Evolutionary conservation across 2,113 vertebrate species (phyloP).

Genomic region (Ardeotis arabs): DNA sequence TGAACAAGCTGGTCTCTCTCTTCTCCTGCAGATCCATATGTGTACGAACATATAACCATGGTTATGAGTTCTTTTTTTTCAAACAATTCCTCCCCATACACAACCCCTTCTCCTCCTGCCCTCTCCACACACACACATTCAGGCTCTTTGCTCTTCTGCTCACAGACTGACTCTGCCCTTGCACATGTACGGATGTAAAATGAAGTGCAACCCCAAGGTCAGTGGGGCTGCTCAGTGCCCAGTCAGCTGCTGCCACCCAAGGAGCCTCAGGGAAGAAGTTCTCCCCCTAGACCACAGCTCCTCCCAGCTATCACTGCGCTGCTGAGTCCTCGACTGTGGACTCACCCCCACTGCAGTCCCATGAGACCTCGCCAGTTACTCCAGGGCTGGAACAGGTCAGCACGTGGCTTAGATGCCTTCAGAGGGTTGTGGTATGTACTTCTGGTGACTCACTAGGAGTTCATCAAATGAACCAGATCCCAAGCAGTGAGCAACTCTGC

Average conservation of each 20-base stretch:
- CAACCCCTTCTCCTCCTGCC: neutral
- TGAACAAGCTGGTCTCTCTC: neutral
- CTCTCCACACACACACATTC: accelerated
- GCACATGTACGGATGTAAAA: neutral
- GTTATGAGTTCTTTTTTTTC: neutral
- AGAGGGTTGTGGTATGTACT: neutral
- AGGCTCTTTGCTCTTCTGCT: neutral
- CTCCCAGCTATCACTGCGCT: neutral
- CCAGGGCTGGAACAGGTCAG: neutral
- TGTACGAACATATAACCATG: neutral
- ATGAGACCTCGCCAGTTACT: neutral
- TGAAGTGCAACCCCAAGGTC: neutral
- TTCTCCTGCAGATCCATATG: neutral
- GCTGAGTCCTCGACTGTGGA: neutral
- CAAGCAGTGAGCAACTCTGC: neutral
- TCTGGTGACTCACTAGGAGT: conserved; percentile 19
- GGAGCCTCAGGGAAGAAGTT: neutral
- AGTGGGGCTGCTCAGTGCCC: neutral
- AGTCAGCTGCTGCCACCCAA: neutral
- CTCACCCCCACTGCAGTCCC: neutral
- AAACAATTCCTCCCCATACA: neutral
- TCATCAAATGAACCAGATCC: neutral
- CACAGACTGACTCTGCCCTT: neutral
- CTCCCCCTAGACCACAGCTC: neutral
- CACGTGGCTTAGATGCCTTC: neutral